Evolutionary conservation across 2,797 vertebrate genomes (phyloP).

Genomic region (Champsocephalus esox): DNA sequence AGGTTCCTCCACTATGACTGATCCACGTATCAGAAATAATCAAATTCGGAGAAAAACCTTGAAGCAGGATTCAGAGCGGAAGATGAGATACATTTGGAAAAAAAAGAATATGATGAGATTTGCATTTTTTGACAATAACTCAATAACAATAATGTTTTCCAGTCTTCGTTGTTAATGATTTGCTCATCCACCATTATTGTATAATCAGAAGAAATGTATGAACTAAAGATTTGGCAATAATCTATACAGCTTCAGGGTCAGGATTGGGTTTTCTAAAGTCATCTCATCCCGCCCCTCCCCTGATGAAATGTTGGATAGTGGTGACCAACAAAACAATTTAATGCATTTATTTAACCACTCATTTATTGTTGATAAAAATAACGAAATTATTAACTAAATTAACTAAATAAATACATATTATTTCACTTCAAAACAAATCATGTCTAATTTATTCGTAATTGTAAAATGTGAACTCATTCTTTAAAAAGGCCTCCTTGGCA

Average conservation of each 20-base stretch:
- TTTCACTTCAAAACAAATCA: no score
- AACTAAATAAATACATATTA: no score
- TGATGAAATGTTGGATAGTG: background rate
- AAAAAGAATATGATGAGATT: slow-evolving; percentile 26
- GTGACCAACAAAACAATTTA: background rate
- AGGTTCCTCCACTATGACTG: slow-evolving; percentile 48
- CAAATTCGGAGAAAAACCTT: slow-evolving; percentile 30
- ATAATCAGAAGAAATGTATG: slow-evolving; percentile 20
- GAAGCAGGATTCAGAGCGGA: slow-evolving; percentile 6
- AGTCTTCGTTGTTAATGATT: slow-evolving; percentile 15
- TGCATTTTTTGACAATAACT: slow-evolving; percentile 22
- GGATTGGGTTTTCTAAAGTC: background rate
- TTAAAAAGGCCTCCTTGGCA: background rate
- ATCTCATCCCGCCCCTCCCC: background rate
- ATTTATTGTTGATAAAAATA: background rate
- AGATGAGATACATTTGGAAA: slow-evolving; percentile 15
- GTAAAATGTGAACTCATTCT: background rate
- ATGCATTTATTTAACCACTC: background rate
- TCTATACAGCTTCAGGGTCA: background rate
- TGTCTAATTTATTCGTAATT: no score
- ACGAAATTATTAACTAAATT: no score
- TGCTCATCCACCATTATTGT: slow-evolving; percentile 3
- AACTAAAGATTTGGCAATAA: slow-evolving; percentile 10
- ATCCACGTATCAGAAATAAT: slow-evolving; percentile 50
- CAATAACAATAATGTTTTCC: slow-evolving; percentile 41